These are phyloP conservation scores for Grapholita molesta DNA, from an alignment of 1,140 invertebrate species.

Conservation along the genomic window DNA sequence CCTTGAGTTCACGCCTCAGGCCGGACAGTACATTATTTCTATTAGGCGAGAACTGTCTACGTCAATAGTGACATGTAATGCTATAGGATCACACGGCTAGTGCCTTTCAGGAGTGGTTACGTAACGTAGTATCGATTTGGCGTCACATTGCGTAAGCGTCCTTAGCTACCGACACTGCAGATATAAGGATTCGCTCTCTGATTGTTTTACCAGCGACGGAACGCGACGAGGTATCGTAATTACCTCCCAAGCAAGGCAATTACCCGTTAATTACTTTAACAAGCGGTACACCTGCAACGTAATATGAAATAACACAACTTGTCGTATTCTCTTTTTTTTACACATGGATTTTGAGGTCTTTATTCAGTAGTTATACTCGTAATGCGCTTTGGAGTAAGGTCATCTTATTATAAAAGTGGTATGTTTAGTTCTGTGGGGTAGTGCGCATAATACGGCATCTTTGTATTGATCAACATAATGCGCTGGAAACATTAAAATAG, in stretches of 20 bases:
- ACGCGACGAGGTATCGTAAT: background rate
- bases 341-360: too few species aligned
- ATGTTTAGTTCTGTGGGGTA: too few species aligned
- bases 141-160: constrained; percentile 46
- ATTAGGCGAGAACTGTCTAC: constrained; percentile 3
- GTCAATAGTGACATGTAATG: constrained; percentile 6
- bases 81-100: constrained; percentile 1
- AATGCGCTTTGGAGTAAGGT: too few species aligned
- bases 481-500: too few species aligned
- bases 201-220: constrained; percentile 13
- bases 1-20: background rate
- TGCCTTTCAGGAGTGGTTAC: constrained; percentile 29
- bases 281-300: background rate
- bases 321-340: background rate
- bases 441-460: too few species aligned
- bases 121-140: constrained; percentile 52
- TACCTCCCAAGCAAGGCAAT: background rate
- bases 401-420: too few species aligned
- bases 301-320: background rate
- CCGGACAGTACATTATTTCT: background rate
- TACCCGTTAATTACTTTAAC: background rate
- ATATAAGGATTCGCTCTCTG: constrained; percentile 51
- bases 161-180: constrained; percentile 37
- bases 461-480: too few species aligned
- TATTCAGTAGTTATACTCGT: too few species aligned